Conservation (phyloP, 2,113 vertebrate species). For the Nematolebias whitei region DNA sequence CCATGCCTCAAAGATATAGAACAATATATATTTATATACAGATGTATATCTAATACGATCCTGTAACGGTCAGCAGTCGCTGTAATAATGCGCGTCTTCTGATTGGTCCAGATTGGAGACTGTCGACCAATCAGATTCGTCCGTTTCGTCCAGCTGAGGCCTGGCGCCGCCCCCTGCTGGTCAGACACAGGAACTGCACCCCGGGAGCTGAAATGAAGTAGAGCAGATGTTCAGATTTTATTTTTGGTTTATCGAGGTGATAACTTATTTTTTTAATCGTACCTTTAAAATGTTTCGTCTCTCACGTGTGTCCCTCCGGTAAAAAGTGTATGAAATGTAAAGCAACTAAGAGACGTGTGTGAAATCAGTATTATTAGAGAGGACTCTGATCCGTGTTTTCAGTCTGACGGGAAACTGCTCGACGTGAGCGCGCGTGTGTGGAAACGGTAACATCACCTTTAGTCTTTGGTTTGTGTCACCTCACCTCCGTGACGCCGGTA, state of each 20-base stretch:
- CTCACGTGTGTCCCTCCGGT: slow-evolving; percentile 26
- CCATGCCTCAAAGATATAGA: slow-evolving; percentile 1
- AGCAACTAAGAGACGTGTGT: slow-evolving; percentile 36
- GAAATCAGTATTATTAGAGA: slow-evolving; percentile 49
- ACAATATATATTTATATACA: slow-evolving; percentile 1
- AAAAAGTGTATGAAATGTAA: slow-evolving; percentile 55
- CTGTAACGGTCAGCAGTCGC: slow-evolving; percentile 7
- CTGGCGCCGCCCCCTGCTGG: slow-evolving; percentile 52
- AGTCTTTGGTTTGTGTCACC: slow-evolving; percentile 45
- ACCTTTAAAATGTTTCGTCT: slow-evolving; percentile 56
- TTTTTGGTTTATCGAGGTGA: slow-evolving; percentile 68
- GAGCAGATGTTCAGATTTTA: slow-evolving; percentile 60
- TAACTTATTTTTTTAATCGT: slow-evolving; percentile 75
- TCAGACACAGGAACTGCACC: slow-evolving; percentile 13
- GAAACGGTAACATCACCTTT: slow-evolving; percentile 35
- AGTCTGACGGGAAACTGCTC: slow-evolving; percentile 21
- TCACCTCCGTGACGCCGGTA: slow-evolving; percentile 37
- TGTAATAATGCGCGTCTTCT: slow-evolving; percentile 6
- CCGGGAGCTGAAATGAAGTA: slow-evolving; percentile 21
- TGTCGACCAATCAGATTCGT: slow-evolving; percentile 39
- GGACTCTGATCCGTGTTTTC: slow-evolving; percentile 25
- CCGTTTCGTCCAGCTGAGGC: slow-evolving; percentile 20
- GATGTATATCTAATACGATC: neutral
- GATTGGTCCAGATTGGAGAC: slow-evolving; percentile 22
- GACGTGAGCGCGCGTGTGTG: neutral